These are phyloP conservation scores for Coenobita brevimanus DNA, from an alignment of 1,140 invertebrate genomes.

Conservation along the genomic window DNA sequence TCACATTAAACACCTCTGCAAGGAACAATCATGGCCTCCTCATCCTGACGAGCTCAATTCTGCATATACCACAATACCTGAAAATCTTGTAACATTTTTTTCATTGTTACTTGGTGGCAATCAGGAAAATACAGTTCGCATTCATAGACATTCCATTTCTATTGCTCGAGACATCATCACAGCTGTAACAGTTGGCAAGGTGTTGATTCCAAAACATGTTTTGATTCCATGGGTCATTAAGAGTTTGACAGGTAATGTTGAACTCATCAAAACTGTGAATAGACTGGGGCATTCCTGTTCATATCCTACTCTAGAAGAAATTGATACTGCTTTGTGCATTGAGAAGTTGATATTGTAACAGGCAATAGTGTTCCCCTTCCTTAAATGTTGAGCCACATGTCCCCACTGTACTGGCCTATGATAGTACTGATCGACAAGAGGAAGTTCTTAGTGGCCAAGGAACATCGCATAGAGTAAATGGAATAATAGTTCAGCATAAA, in stretches of 20 bases:
- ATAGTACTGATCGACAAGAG: constrained; percentile 32
- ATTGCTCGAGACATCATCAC: background rate
- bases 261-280: constrained; percentile 36
- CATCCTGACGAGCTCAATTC: no score
- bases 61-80: no score
- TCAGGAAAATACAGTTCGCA: no score
- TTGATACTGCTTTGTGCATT: constrained; percentile 31
- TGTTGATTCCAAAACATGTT: background rate
- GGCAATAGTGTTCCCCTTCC: background rate
- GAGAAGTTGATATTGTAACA: background rate
- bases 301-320: constrained; percentile 11
- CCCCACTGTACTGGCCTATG: background rate
- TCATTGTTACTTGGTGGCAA: no score
- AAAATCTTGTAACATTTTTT: no score
- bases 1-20: no score
- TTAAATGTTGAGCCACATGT: background rate
- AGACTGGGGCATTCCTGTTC: constrained; percentile 17
- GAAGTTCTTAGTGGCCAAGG: background rate
- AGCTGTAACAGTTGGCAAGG: background rate
- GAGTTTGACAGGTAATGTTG: constrained; percentile 41
- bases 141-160: background rate
- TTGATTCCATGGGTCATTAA: constrained; percentile 16
- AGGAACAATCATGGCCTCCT: no score
- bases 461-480: constrained; percentile 7
- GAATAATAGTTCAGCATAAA: background rate